Evolutionary conservation across 2,797 vertebrate genomes (phyloP), one percentile per base, ranked within the genome.

Genomic region (Phoeniculus purpureus): DNA sequence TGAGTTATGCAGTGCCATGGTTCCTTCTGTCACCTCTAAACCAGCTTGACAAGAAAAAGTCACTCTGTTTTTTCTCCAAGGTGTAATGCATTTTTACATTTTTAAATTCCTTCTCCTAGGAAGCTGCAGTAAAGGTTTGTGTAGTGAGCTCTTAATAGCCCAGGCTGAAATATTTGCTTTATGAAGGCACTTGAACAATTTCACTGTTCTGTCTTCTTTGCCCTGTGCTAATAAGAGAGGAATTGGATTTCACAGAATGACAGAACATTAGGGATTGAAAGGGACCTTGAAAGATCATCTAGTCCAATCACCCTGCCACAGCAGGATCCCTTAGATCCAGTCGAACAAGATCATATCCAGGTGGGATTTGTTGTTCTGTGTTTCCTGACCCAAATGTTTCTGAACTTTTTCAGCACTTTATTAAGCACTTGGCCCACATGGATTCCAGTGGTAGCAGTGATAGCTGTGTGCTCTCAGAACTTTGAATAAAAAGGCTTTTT

Each of bases 391-490:
- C 34, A 56, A 81, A 56, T 1, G 0, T 43, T 87, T 45, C 45
- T 5, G 16, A 72, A 8, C 13, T 81, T 91, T 87, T 94, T 90
- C 43, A 55, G 45, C 52, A 31, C 85, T 93, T 87, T 86, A 40
- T 77, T 67, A 68, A 78, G 55, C 21, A 22, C 45, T 61, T 37
- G 37, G 37, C 12, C 37, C 37, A n/a, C n/a, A n/a, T n/a, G n/a
- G n/a, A n/a, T n/a, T n/a, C n/a, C n/a, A n/a, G n/a, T n/a, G n/a
- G n/a, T n/a, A n/a, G n/a, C n/a, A n/a, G n/a, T n/a, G 37, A 37
- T 37, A 37, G 37, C 37, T 37, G 0, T 67, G 52, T 64, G 15
- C n/a, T 75, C 15, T 85, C 61, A 34, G 59, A 55, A n/a, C 16
- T 74, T 84, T n/a, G 37, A 48, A 71, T 65, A 27, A 5, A 40